Conservation (phyloP, 2,113 vertebrate species). For the Carettochelys insculpta region DNA sequence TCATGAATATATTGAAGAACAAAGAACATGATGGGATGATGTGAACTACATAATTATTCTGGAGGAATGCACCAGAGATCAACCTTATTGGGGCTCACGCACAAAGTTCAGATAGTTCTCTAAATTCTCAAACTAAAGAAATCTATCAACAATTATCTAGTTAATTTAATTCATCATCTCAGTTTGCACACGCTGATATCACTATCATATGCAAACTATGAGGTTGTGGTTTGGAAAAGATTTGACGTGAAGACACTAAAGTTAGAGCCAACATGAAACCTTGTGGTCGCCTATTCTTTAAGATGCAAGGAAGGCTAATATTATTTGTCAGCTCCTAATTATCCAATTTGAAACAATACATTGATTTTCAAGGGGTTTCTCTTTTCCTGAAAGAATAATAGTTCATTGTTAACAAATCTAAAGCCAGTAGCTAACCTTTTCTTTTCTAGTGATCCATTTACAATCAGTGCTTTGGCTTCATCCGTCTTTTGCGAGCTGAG, state of each 20-base stretch:
- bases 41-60: neutral
- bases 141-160: neutral
- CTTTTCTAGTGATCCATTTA: neutral
- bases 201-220: neutral
- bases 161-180: neutral
- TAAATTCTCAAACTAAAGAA: neutral
- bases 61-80: neutral
- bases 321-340: neutral
- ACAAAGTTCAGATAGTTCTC: neutral
- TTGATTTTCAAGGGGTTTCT: neutral
- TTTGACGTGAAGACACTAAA: neutral
- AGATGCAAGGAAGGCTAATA: neutral
- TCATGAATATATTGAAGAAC: neutral
- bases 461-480: neutral
- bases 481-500: neutral
- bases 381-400: neutral
- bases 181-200: neutral
- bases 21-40: neutral
- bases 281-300: neutral
- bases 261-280: neutral
- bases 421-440: neutral
- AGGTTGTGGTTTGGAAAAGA: neutral
- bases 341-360: neutral
- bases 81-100: neutral
- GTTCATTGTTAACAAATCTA: neutral